Conservation (phyloP, 2,888 invertebrate genomes). For the Papilio gigon region DNA sequence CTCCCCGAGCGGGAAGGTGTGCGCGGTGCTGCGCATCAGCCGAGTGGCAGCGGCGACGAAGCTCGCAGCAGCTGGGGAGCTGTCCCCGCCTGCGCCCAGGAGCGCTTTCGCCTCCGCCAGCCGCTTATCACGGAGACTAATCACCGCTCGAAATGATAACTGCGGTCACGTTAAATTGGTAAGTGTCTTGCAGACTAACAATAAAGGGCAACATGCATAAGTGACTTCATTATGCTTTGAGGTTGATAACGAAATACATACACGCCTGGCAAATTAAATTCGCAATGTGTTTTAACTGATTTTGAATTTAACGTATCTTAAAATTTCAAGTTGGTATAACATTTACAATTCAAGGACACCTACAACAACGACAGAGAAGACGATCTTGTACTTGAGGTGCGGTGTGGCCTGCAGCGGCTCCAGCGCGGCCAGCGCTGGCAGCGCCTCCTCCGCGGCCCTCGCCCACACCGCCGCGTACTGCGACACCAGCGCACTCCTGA, state of each 20-base stretch:
- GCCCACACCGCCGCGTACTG: constrained; percentile 93
- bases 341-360: constrained; percentile 69
- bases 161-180: constrained; percentile 45
- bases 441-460: constrained; percentile 90
- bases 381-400: constrained; percentile 95
- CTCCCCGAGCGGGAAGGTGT: constrained; percentile 86
- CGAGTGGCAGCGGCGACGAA: constrained; percentile 83
- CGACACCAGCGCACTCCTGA: constrained; percentile 85
- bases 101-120: constrained; percentile 87
- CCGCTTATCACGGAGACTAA: constrained; percentile 86
- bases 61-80: constrained; percentile 69
- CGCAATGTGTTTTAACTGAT: constrained; percentile 31
- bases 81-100: constrained; percentile 77
- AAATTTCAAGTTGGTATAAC: too few species aligned
- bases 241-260: constrained; percentile 1
- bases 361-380: constrained; percentile 98
- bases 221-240: too few species aligned
- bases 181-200: constrained; percentile 19
- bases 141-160: constrained; percentile 76
- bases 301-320: not conserved
- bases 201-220: too few species aligned
- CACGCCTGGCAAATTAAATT: not conserved
- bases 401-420: constrained; percentile 91
- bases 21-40: constrained; percentile 86
- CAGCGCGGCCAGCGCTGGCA: constrained; percentile 92